These are phyloP conservation scores for Tetragnatha montana DNA, from an alignment of 2,888 invertebrate species.

Conservation along the genomic window DNA sequence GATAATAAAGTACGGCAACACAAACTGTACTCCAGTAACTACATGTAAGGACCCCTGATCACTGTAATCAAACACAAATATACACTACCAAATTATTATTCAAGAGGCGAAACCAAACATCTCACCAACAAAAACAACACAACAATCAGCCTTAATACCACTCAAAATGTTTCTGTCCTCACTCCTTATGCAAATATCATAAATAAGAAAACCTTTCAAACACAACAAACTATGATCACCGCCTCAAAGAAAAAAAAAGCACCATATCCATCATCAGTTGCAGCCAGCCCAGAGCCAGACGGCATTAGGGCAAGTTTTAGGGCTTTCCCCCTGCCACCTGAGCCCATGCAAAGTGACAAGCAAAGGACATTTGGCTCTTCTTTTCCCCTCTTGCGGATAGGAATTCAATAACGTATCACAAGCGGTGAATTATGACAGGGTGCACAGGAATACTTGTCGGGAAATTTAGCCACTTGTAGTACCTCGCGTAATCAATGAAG, in stretches of 20 bases:
- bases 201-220: neutral
- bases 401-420: slow-evolving; percentile 31
- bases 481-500: slow-evolving; percentile 5
- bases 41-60: no score
- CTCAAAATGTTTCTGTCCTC: no score
- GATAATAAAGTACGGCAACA: no score
- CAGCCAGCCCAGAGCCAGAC: neutral
- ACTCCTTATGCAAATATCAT: neutral
- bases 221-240: neutral
- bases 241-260: slow-evolving; percentile 20
- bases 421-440: slow-evolving; percentile 37
- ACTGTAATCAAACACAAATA: no score
- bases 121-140: no score
- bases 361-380: neutral
- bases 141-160: no score
- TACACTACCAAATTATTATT: no score
- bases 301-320: slow-evolving; percentile 33
- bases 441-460: slow-evolving; percentile 1
- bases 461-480: neutral
- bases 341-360: slow-evolving; percentile 10
- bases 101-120: no score
- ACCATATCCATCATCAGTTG: slow-evolving; percentile 33
- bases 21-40: no score
- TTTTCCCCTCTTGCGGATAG: slow-evolving; percentile 2
- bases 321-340: slow-evolving; percentile 14